phyloP scores from a whole-genome alignment of 2,797 vertebrate species.

The Silurus aristotelis region DNA sequence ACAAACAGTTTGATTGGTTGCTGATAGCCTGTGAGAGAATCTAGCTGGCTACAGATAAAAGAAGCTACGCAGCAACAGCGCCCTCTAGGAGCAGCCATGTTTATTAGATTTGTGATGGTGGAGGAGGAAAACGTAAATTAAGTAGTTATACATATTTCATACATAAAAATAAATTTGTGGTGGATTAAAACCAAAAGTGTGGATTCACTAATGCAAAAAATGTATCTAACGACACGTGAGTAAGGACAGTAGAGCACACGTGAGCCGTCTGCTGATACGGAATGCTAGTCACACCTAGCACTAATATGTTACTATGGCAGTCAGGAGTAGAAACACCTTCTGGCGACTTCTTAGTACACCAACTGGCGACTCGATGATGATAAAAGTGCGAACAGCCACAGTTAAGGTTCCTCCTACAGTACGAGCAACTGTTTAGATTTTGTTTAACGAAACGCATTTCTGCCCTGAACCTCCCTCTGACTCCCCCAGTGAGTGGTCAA shows the following conservation, averaged over 20 bases:
- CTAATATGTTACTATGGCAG: too few relatives aligned
- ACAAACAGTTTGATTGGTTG: not conserved
- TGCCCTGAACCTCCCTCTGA: slow-evolving; percentile 61
- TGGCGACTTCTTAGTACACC: too few relatives aligned
- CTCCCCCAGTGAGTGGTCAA: slow-evolving; percentile 72
- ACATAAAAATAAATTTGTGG: not conserved
- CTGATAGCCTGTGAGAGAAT: not conserved
- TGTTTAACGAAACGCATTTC: slow-evolving; percentile 67
- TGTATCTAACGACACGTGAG: too few relatives aligned
- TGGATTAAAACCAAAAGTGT: not conserved
- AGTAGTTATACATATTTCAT: not conserved
- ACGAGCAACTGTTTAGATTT: slow-evolving; percentile 34
- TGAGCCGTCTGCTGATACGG: too few relatives aligned
- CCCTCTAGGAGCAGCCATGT: not conserved
- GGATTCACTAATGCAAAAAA: not conserved
- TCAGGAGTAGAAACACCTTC: too few relatives aligned
- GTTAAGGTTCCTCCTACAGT: not conserved
- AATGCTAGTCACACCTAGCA: too few relatives aligned
- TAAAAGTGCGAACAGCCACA: not conserved
- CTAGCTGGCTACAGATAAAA: not conserved
- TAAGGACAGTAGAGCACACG: too few relatives aligned
- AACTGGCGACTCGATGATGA: too few relatives aligned
- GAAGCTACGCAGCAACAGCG: not conserved
- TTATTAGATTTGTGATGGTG: not conserved
- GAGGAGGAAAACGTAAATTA: not conserved